Percentiles rank a stretch among this genome's conserved stretches.
phyloP scores from a whole-genome alignment of 30 jellyfish, hydroid and myxozoan genomes.

The Cassiopea xamachana region DNA sequence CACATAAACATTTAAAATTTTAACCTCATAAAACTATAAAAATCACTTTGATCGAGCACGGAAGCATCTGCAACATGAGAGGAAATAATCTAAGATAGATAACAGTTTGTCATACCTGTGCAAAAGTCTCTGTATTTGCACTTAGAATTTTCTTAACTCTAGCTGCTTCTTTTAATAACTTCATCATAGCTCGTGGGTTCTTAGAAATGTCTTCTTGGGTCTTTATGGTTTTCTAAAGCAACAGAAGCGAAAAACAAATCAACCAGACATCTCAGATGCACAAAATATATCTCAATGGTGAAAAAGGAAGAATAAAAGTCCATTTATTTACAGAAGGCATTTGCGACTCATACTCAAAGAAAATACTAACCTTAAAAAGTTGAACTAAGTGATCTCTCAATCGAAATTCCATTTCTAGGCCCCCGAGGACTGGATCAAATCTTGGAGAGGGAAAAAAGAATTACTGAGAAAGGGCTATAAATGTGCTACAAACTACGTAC shows the following conservation, averaged over 20 bases:
- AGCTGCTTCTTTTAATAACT: slow-evolving; percentile 91
- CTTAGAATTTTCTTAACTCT: slow-evolving; percentile 95
- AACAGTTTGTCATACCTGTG: slow-evolving; percentile 61
- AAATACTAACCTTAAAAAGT: slow-evolving; percentile 78
- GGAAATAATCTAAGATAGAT: too few relatives aligned
- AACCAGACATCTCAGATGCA: not conserved
- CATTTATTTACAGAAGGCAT: not conserved
- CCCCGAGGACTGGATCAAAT: slow-evolving; percentile 94
- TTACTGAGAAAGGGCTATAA: too few relatives aligned
- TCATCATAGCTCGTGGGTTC: slow-evolving; percentile 96
- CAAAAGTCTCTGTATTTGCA: slow-evolving; percentile 91
- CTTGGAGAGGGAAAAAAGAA: slow-evolving; percentile 33
- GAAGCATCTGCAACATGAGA: too few relatives aligned
- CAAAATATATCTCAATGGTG: not conserved
- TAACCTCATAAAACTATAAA: too few relatives aligned
- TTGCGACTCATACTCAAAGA: not conserved
- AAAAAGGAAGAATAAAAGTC: not conserved
- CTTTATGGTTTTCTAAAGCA: slow-evolving; percentile 58
- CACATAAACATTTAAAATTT: too few relatives aligned
- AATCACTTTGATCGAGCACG: too few relatives aligned
- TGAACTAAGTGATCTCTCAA: slow-evolving; percentile 80
- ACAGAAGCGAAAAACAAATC: not conserved
- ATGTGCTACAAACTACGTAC: too few relatives aligned
- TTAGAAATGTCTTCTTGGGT: slow-evolving; percentile 74
- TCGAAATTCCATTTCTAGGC: slow-evolving; percentile 95